These are phyloP conservation scores for Thelaira solivaga DNA, from an alignment of 2,888 invertebrate genomes.

Conservation along the genomic window DNA sequence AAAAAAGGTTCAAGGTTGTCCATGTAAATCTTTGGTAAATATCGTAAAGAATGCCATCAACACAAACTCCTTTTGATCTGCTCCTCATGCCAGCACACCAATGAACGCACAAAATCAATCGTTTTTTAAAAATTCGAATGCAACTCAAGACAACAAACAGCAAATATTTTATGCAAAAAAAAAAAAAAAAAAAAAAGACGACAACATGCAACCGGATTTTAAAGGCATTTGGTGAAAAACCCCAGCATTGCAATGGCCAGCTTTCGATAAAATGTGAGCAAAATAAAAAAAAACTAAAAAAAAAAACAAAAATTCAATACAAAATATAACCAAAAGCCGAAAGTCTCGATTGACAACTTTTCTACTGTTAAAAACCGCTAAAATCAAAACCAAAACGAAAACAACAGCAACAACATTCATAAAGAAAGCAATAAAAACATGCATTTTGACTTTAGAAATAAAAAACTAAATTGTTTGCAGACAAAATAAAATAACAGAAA, in stretches of 20 bases:
- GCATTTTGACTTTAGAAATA: constrained; percentile 10
- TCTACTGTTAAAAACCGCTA: constrained; percentile 49
- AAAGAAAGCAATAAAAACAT: constrained; percentile 31
- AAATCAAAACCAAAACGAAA: constrained; percentile 11
- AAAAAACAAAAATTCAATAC: constrained; percentile 14
- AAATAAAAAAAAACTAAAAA: constrained; percentile 27
- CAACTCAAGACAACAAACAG: background rate
- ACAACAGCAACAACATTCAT: constrained; percentile 23
- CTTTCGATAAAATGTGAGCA: no score
- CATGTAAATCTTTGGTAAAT: constrained; percentile 49
- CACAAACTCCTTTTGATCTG: constrained; percentile 23
- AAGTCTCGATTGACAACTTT: constrained; percentile 65
- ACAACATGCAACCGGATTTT: constrained; percentile 56
- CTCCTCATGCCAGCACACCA: constrained; percentile 32
- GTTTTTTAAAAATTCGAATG: constrained; percentile 17
- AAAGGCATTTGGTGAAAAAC: constrained; percentile 56
- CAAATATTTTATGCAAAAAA: constrained; percentile 4
- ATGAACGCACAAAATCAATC: constrained; percentile 11
- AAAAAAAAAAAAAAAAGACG: constrained; percentile 27
- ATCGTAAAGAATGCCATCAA: constrained; percentile 14
- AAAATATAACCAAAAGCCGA: constrained; percentile 44
- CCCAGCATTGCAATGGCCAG: constrained; percentile 41
- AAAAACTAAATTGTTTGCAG: constrained; percentile 49
- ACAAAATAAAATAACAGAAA: constrained; percentile 30
- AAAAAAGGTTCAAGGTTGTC: constrained; percentile 62